Evolutionary conservation across 2,888 invertebrate species (phyloP), one percentile per base, ranked within the genome.

Genomic region (Colostygia pectinataria): DNA sequence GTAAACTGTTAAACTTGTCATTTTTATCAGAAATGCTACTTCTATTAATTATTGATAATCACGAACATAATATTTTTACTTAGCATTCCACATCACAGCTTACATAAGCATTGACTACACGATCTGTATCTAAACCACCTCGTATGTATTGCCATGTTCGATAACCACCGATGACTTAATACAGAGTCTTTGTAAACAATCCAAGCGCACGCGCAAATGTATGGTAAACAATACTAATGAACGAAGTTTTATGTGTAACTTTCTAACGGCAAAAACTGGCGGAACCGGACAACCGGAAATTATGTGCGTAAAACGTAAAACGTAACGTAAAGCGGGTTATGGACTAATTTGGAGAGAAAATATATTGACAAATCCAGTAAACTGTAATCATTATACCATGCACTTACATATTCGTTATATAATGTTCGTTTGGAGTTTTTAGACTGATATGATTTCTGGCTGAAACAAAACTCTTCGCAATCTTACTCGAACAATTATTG

Each of bases 191-290:
- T 56, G 53, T 42, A 47, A 52, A 42, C 42, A 37, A 45, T 25
- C 49, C 31, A 49, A 44, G 42, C 46, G 53, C 47, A 58, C 44
- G 49, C 54, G 53, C 31, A 41, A 53, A 65, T 71, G 69, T 71
- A 71, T 53, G 33, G 27, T 41, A 56, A 59, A 63, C 49, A 63
- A 56, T 58, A 53, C 48, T 53, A 61, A 63, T 53, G 53, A 59
- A 40, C 54, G 39, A 15, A 36, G 49, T 55, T 62, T 63, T 57
- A 64, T 46, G 52, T 55, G n/a, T 36, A 52, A 68, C 74, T 74
- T 74, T 74, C 74, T 70, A 71, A 68, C 69, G 53, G 60, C 59
- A 66, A 57, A 57, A 63, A 62, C 51, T 51, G 53, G 62, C 66
- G 70, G 71, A 74, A 73, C 66, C 62, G 66, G 62, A 66, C 51